A percentile compares a stretch with the other conserved stretches of the same genome.
Evolutionary conservation across 2,797 vertebrate species (phyloP).

Genomic region (Pangasius macronema): DNA sequence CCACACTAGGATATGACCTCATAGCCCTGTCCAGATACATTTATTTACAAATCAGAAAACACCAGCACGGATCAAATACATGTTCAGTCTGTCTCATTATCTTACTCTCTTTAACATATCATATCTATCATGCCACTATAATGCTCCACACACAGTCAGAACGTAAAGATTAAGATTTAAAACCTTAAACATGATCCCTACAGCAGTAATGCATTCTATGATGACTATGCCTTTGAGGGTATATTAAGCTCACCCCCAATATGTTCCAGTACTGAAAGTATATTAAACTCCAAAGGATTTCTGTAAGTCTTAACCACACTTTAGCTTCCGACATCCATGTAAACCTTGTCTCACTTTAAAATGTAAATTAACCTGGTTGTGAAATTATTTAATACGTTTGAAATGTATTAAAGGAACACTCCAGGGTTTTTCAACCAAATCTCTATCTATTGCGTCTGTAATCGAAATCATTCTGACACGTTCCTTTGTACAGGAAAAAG

Average conservation of each 20-base stretch:
- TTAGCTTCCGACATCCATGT: background rate
- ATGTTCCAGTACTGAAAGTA: background rate
- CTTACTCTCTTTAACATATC: background rate
- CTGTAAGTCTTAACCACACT: background rate
- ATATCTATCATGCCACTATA: background rate
- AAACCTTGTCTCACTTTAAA: background rate
- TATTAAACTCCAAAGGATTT: constrained; percentile 5
- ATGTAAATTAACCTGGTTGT: background rate
- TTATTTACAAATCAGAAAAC: background rate
- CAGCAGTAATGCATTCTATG: background rate
- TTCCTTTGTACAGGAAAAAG: background rate
- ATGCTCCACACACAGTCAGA: background rate
- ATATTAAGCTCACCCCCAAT: constrained; percentile 6
- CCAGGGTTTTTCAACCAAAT: background rate
- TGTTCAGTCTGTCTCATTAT: background rate
- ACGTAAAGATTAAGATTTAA: background rate
- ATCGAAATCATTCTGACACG: background rate
- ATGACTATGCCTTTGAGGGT: constrained; percentile 18
- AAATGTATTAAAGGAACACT: background rate
- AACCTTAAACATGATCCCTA: constrained; percentile 5
- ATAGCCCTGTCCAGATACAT: background rate
- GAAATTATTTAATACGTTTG: background rate
- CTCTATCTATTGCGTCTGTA: too few species aligned
- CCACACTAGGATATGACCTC: background rate
- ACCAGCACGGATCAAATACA: background rate